These are phyloP conservation scores for Sphaerodactylus townsendi DNA, from an alignment of 2,113 vertebrate species.

Conservation along the genomic window DNA sequence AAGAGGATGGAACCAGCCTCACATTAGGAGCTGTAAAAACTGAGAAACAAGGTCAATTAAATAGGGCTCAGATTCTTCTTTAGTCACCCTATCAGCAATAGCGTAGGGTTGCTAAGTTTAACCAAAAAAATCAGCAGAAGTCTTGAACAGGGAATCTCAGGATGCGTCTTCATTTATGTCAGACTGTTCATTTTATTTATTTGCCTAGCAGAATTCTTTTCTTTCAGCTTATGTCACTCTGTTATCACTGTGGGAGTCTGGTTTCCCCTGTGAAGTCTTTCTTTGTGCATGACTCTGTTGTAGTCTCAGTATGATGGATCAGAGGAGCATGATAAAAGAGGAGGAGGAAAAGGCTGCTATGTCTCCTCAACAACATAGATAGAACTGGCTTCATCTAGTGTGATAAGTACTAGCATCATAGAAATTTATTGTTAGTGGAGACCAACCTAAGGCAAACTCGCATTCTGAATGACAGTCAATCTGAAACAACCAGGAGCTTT, in stretches of 20 bases:
- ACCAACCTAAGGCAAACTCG: background rate
- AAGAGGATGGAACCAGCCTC: background rate
- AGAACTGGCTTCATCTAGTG: background rate
- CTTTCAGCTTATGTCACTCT: background rate
- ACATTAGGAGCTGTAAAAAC: background rate
- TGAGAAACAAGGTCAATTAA: background rate
- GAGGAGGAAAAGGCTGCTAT: background rate
- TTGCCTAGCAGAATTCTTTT: background rate
- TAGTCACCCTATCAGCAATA: background rate
- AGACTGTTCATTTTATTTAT: background rate
- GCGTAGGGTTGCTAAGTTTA: background rate
- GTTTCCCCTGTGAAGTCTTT: background rate
- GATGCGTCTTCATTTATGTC: background rate
- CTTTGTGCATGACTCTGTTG: background rate
- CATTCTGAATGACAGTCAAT: background rate
- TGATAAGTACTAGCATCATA: background rate
- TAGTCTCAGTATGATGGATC: background rate
- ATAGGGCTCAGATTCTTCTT: background rate
- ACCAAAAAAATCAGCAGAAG: background rate
- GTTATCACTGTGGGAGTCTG: constrained; percentile 10
- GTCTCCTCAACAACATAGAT: background rate
- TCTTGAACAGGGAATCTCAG: background rate
- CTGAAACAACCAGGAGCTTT: background rate
- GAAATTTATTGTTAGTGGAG: background rate
- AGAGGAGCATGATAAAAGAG: background rate